A percentile compares a stretch with the other conserved stretches of the same genome.
Conservation (phyloP, 2,113 vertebrate genomes). For the Cercocebus atys region DNA sequence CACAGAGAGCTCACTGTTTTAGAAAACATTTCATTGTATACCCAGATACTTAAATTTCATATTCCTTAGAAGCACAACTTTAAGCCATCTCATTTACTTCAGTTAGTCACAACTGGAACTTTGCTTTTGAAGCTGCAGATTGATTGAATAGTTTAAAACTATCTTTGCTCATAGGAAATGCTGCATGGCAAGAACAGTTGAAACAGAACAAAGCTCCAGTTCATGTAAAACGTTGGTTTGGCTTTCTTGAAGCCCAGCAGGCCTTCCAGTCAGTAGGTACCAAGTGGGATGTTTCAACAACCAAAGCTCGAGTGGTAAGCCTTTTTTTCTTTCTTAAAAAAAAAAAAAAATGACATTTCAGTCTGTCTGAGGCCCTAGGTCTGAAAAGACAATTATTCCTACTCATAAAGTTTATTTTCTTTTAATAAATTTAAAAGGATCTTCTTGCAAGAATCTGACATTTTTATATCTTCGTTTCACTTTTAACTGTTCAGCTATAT, state of each 20-base stretch:
- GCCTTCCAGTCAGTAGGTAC: constrained; percentile 89
- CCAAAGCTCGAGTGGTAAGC: constrained; percentile 83
- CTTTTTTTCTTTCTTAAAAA: not conserved
- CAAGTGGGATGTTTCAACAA: constrained; percentile 83
- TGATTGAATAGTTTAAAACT: constrained; percentile 1
- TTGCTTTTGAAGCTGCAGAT: not conserved
- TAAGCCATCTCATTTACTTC: not conserved
- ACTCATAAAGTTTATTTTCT: not conserved
- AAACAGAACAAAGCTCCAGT: constrained; percentile 84
- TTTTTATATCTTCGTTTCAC: not conserved
- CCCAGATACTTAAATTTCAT: not conserved
- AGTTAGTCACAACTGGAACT: not conserved
- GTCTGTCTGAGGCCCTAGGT: not conserved
- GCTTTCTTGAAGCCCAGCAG: constrained; percentile 90
- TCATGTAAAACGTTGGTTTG: constrained; percentile 93
- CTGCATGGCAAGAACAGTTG: constrained; percentile 85
- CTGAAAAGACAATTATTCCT: not conserved
- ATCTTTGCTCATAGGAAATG: constrained; percentile 85
- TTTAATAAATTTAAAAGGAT: not conserved
- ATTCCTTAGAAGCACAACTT: not conserved
- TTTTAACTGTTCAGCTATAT: not conserved
- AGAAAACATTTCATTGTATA: not conserved
- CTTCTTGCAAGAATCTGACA: not conserved
- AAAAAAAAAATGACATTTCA: not conserved
- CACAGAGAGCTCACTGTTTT: not conserved